Evolutionary conservation across 2,888 invertebrate genomes (phyloP), one percentile per base, ranked within the genome.

Genomic region (Plutella xylostella): DNA sequence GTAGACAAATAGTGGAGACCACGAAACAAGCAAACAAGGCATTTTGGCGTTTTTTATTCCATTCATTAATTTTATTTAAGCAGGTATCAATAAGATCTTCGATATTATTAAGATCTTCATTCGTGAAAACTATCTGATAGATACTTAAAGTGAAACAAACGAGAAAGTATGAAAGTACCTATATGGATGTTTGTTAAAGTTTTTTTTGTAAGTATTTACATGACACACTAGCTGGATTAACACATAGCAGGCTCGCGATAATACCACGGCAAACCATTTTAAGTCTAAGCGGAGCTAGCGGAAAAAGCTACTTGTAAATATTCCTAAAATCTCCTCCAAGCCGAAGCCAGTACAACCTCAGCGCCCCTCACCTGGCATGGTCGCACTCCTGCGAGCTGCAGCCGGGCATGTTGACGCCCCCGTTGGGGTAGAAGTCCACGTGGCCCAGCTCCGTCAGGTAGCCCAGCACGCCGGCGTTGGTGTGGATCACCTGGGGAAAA

Each of bases 401-500:
- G 0, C 69, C 69, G 0, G 68, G 61, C 69, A 66, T 66, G 20
- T 45, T 42, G 0, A 50, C 22, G 0, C 69, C 69, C 0, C 68
- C 67, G 33, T 69, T 69, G 4, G 70, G 70, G n/a, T 70, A 70
- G 51, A 70, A 68, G 53, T 68, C 68, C 0, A 48, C 63, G 1
- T 66, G 51, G 0, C 58, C 70, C 5, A 71, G 43, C 0, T 60
- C 39, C 0, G 43, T 17, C 0, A 62, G 0, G 38, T 58, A 67
- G 0, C 69, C 72, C 1, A 57, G 42, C 0, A 57, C 4, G 0
- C 68, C 69, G 0, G 57, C 60, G 47, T 66, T 66, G 0, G 70
- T 68, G 49, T 69, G 70, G 3, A 71, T 67, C 7, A 37, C 19
- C n/a, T n/a, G n/a, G n/a, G n/a, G n/a, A n/a, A n/a, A n/a, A n/a